phyloP scores from a whole-genome alignment of 2,113 vertebrate species.

The Lutjanus erythropterus region DNA sequence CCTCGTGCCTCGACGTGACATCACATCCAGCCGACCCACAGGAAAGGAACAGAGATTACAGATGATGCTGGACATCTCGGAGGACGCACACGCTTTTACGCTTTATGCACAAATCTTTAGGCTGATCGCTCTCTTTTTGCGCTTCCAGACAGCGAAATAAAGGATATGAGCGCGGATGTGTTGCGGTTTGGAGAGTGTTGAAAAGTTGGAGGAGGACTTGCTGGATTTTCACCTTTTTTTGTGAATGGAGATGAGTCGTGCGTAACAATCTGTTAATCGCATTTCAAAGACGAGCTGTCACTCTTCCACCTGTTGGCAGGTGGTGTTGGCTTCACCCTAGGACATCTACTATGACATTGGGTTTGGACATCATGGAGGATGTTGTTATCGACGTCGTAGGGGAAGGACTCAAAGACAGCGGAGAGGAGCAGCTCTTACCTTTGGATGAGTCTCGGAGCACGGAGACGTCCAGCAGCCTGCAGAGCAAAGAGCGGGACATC shows the following conservation, averaged over 20 bases:
- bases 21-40: constrained; percentile 81
- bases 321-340: constrained; percentile 63
- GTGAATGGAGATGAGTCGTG: constrained; percentile 62
- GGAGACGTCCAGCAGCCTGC: constrained; percentile 54
- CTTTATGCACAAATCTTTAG: constrained; percentile 54
- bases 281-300: constrained; percentile 45
- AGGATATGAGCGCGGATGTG: constrained; percentile 24
- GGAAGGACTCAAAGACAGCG: constrained; percentile 80
- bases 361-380: constrained; percentile 85
- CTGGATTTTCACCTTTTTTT: constrained; percentile 33
- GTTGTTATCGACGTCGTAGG: constrained; percentile 87
- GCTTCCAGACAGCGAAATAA: constrained; percentile 25
- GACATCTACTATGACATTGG: constrained; percentile 85
- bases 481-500: constrained; percentile 53
- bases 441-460: constrained; percentile 59
- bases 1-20: constrained; percentile 78
- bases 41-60: constrained; percentile 71
- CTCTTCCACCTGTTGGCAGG: constrained; percentile 77
- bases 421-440: constrained; percentile 73
- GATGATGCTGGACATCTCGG: constrained; percentile 81
- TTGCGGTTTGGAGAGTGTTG: constrained; percentile 19
- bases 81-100: constrained; percentile 59
- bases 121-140: constrained; percentile 2
- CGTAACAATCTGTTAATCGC: constrained; percentile 51
- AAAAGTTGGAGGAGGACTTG: constrained; percentile 30